Evolutionary conservation across 2,888 invertebrate genomes (phyloP), one percentile per base, ranked within the genome.

Genomic region (Meandrusa payeni): DNA sequence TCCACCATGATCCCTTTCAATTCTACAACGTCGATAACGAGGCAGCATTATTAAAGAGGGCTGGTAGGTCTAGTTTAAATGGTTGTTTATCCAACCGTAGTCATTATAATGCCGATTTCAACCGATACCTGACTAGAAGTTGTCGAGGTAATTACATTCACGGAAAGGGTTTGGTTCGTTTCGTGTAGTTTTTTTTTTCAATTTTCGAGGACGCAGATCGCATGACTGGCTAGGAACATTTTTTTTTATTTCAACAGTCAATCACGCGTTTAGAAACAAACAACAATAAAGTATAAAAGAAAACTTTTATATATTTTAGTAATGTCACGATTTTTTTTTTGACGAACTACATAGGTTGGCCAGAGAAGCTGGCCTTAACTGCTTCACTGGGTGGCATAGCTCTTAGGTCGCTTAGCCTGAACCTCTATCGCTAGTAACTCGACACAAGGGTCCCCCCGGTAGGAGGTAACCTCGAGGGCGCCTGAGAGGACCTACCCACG

Each of bases 111-210:
- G 32, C 36, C 55, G 69, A 70, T 71, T 69, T 70, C 48, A 46
- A 61, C 52, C 56, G 70, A 71, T 73, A 73, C 58, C 57, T 64
- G 46, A 32, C 44, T 44, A 61, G 56, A 50, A 66, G 64, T 59
- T 59, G 61, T 62, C 52, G 46, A 49, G 53, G 53, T 69, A 72
- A 76, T 76, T 73, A 72, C 58, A 62, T 52, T 55, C 64, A 62
- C 56, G 61, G 57, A 58, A 65, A 65, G 67, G 65, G 66, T 67
- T 66, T 46, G 54, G 50, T 53, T 50, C 48, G 26, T 31, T 28
- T 22, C 22, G 22, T 33, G 33, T 34, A 5, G 7, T 24, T 33
- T 20, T 34, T 41, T 33, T 33, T 19, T 22, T 27, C 15, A 17
- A 10, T 29, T 29, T 41, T 34, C 11, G 22, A 34, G 27, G 27